Evolutionary conservation across 2,113 vertebrate genomes (phyloP), one percentile per base, ranked within the genome.

Genomic region (Neotoma lepida): DNA sequence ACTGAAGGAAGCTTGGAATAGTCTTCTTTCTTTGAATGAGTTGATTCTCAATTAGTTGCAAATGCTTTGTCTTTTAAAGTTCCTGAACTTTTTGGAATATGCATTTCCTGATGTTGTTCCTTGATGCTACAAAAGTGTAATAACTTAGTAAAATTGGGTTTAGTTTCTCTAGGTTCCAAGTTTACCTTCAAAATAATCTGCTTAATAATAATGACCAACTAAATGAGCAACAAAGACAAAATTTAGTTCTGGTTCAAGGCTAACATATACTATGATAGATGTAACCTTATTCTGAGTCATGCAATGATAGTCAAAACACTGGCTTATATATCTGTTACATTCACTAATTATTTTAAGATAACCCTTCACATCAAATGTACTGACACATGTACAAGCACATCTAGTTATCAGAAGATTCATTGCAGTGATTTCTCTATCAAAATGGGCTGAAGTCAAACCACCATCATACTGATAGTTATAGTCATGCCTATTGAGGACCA

Each of bases 241-340:
- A 78, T 61, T 76, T 41, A 73, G 64, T 77, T 15, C 24, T 89
- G 10, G 4, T 90, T 93, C 73, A 90, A 84, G 66, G 86, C 33
- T 28, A 15, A 15, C 35, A 70, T 78, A 46, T n/a, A 58, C 2
- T 85, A 10, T 91, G 33, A 89, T 39, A 68, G 80, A 73, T 0
- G 90, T 97, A 66, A 26, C 28, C 41, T 94, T 93, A 66, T 84
- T 80, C 54, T 89, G 93, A 80, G 30, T 88, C n/a, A 86, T 12
- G 58, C 61, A 86, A 85, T 82, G 39, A 91, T 86, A 76, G 74
- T 89, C 51, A 89, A 89, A 95, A 91, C 81, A 87, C 39, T 14
- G 4, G 81, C 70, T 90, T 95, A 66, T 3, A 39, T 77, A 81
- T 94, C 66, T 94, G 44, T 82, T 89, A 88, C 22, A 7, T 66